Percentiles rank a stretch among this genome's conserved stretches.
phyloP scores from a whole-genome alignment of 1,140 invertebrate genomes.

The Caenorhabditis latens region DNA sequence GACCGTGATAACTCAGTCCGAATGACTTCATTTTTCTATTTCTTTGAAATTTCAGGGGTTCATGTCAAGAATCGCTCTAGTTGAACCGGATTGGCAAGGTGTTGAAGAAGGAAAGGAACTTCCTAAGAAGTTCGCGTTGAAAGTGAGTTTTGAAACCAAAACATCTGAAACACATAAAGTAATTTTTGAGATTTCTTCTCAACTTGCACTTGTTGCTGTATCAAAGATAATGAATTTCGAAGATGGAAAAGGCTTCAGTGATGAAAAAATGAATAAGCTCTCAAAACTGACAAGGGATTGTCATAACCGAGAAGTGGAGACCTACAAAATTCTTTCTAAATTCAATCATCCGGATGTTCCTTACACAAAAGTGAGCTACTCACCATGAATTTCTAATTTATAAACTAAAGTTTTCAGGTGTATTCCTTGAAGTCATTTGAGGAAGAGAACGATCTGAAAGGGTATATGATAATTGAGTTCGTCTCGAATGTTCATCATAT shows the following conservation, averaged over 20 bases:
- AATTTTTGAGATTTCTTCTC: slow-evolving; percentile 17
- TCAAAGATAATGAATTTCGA: slow-evolving; percentile 30
- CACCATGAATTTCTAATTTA: no score
- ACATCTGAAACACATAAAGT: no score
- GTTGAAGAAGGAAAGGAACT: slow-evolving; percentile 20
- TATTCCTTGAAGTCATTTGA: slow-evolving; percentile 9
- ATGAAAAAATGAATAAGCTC: background rate
- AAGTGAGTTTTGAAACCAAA: no score
- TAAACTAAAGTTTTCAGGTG: background rate
- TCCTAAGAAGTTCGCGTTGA: slow-evolving; percentile 11
- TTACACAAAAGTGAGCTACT: background rate
- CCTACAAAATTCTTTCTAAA: slow-evolving; percentile 21
- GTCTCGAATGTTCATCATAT: background rate
- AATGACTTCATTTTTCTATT: no score
- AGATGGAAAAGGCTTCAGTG: slow-evolving; percentile 17
- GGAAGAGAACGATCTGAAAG: slow-evolving; percentile 1
- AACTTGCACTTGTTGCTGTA: slow-evolving; percentile 22
- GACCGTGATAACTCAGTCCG: background rate
- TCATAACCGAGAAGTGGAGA: slow-evolving; percentile 39
- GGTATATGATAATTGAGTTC: slow-evolving; percentile 41
- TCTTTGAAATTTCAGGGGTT: slow-evolving; percentile 27
- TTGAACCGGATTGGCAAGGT: slow-evolving; percentile 46
- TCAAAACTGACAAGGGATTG: background rate
- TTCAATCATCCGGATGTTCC: slow-evolving; percentile 38
- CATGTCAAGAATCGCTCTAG: slow-evolving; percentile 42